Evolutionary conservation across 2,113 vertebrate genomes (phyloP).

Genomic region (Cepphus grylle): DNA sequence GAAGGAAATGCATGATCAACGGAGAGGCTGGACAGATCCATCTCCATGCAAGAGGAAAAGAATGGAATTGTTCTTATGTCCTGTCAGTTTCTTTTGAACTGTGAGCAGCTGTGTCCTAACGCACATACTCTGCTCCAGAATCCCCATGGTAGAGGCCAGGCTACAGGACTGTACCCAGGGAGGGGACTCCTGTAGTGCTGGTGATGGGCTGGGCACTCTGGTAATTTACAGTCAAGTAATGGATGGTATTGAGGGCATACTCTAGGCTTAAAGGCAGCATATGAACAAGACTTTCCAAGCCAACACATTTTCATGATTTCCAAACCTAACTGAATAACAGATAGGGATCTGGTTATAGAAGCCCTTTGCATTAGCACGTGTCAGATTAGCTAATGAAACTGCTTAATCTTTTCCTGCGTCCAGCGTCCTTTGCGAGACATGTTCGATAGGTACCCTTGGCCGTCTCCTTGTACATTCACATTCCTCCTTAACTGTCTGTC

Average conservation of each 20-base stretch:
- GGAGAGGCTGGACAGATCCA: neutral
- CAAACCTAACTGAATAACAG: neutral
- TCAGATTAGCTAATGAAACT: neutral
- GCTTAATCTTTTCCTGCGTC: neutral
- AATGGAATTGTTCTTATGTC: neutral
- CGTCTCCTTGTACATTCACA: constrained; percentile 88
- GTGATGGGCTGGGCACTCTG: neutral
- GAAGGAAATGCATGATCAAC: neutral
- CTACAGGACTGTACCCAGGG: neutral
- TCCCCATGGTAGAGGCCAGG: neutral
- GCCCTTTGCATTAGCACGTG: neutral
- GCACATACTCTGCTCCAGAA: neutral
- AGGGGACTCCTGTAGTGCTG: constrained; percentile 18
- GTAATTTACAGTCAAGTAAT: constrained; percentile 8
- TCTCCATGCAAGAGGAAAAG: neutral
- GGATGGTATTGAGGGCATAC: neutral
- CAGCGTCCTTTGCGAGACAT: neutral
- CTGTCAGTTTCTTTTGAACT: neutral
- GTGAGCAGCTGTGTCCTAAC: neutral
- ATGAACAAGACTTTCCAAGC: neutral
- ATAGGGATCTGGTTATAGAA: neutral
- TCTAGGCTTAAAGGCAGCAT: neutral
- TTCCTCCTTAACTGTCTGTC: constrained; percentile 79
- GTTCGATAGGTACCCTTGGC: constrained; percentile 82
- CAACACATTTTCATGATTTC: neutral